phyloP scores from a whole-genome alignment of 2,888 invertebrate species.

The Mylabris sibirica region DNA sequence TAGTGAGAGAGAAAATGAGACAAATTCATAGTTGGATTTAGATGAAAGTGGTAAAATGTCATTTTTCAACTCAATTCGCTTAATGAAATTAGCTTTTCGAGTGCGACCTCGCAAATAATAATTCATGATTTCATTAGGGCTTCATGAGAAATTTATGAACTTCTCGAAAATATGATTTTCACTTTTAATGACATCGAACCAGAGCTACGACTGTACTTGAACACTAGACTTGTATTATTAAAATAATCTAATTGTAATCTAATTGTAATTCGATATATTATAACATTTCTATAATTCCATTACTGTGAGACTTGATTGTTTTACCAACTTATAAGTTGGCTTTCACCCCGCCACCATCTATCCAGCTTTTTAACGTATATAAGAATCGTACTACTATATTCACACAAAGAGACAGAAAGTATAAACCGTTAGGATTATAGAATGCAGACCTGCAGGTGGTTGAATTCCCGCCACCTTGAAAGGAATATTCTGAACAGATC shows the following conservation, averaged over 20 bases:
- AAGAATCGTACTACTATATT: constrained; percentile 13
- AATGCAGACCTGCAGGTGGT: constrained; percentile 46
- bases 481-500: constrained; percentile 37
- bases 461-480: constrained; percentile 42
- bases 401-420: constrained; percentile 28
- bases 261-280: background rate
- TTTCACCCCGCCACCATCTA: constrained; percentile 19
- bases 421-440: constrained; percentile 37
- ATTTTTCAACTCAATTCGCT: constrained; percentile 36
- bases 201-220: constrained; percentile 5
- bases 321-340: constrained; percentile 35
- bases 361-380: constrained; percentile 15
- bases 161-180: constrained; percentile 42
- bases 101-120: constrained; percentile 40
- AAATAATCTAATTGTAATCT: background rate
- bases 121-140: constrained; percentile 47
- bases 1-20: constrained; percentile 9
- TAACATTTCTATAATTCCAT: background rate
- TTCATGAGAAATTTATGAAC: constrained; percentile 46
- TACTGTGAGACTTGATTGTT: constrained; percentile 26
- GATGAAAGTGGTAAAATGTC: constrained; percentile 33
- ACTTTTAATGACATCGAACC: constrained; percentile 34
- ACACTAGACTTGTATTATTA: background rate
- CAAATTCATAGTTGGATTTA: constrained; percentile 20
- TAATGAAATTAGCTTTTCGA: constrained; percentile 35